Base-by-base conservation (phyloP, 2,113 vertebrate species). In the Alethe diademata region DNA sequence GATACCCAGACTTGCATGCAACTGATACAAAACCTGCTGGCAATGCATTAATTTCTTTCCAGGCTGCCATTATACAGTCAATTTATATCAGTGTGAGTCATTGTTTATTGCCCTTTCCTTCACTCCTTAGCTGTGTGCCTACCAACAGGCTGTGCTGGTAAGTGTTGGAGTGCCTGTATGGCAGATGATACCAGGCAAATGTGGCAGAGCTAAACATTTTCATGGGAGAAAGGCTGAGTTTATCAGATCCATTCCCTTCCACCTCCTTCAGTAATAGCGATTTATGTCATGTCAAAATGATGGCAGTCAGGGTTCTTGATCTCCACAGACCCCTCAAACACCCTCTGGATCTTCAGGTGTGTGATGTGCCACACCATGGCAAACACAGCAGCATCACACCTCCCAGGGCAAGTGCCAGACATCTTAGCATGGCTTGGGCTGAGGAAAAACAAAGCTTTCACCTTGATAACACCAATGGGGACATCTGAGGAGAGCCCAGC, bases 221-320 rank as follows among this genome's bases (percentile, higher is more conserved):
- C 5, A 33, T 7, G 10, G 13, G 3, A 88, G 50, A 56, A 85
- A 75, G 36, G 6, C 2, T 85, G 33, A 24, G n/a, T 70, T 66
- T 62, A 58, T 45, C 35, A 62, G 38, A 71, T 50, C 23, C n/a
- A 16, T 38, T 78, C 70, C 56, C 11, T 64, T 85, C 19, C 8
- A 45, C 12, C 10, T 19, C 6, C 24, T 90, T 35, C 16, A 43
- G 40, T 53, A 73, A 64, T 14, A 45, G 5, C 9, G 25, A 54
- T 47, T 90, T 87, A 70, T 18, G n/a, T 25, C 3, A 5, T n/a
- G 35, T 76, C 38, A 71, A 54, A 74, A 26, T 8, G 6, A 69
- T 0, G 0, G 16, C 28, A 80, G 45, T 19, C n/a, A 50, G 60
- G 22, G 18, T 19, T 82, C 85, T 86, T 1, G 17, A 36, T 57